Evolutionary conservation across 2,888 invertebrate genomes (phyloP), one percentile per base, ranked within the genome.

Genomic region (Myopa testacea): DNA sequence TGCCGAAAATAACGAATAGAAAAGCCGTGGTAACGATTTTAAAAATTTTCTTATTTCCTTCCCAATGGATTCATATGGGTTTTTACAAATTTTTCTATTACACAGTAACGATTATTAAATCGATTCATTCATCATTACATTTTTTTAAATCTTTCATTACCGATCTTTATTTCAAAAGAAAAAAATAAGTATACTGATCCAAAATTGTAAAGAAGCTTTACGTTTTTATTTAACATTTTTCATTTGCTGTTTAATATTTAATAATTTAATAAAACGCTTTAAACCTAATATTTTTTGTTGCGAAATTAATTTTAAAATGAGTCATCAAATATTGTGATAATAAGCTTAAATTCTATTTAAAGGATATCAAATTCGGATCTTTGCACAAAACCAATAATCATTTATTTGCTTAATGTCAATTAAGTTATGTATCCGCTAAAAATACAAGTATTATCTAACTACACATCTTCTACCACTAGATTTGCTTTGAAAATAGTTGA

Each of bases 401-500:
- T 26, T 26, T n/a, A n/a, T n/a, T n/a, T n/a, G n/a, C n/a, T n/a
- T n/a, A 58, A 58, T 16, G 3, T 14, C 3, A 55, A 58, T 58
- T 58, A 58, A 58, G 58, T 26, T 26, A 26, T 26, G 63, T 19
- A 19, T 58, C 6, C 16, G 10, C 19, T 58, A 8, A 58, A 58
- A 58, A 50, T 40, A 68, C 10, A 19, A 4, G 4, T 50, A 40
- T 50, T 8, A 19, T 6, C 5, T 50, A 55, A 55, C 90, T 90
- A 94, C 84, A 94, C 89, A 85, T 93, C 93, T 85, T 96, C 95
- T 73, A 96, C 92, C 81, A 93, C 91, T 83, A 95, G 91, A 90
- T 95, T 95, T 89, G 96, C 94, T 90, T 94, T 93, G 89, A 96
- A 95, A 68, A 93, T 91, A 55, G 93, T 93, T 60, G 91, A 91